Base-by-base conservation (phyloP, 2,888 invertebrate genomes). In the Autographa pulchrina region DNA sequence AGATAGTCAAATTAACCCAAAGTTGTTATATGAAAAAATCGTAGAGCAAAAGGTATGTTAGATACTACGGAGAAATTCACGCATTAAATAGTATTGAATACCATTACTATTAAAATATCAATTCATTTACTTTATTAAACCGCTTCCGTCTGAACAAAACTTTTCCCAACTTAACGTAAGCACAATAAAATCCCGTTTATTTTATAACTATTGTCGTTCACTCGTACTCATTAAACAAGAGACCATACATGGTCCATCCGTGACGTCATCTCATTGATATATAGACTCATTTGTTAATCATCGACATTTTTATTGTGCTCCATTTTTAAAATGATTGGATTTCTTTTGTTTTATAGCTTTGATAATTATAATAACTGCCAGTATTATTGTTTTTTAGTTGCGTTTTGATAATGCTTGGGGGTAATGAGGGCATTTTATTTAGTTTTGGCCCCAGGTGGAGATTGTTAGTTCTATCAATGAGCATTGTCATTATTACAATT, bases 271-370 rank as follows among this genome's bases (percentile, higher is more conserved):
- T 18, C 14, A 8, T 65, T 79, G 84, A 82, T 82, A 83, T 68
- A 73, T 79, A 60, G 70, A 67, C 32, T 78, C 74, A 81, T 78
- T 83, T 78, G 78, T 78, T 82, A 83, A 82, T 83, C 74, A 78
- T 67, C 65, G 69, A 72, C 74, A 65, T 63, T 75, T 80, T 71
- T 80, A 77, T 66, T 56, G 61, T 79, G 16, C 75, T 78, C 72
- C 65, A 62, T 60, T 70, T 71, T 78, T 81, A 60, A n/a, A 71
- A 64, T 74, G 62, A 78, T 81, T 69, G 70, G 82, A 62, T 70
- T 38, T 54, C 59, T 71, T 83, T 77, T 77, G 70, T 78, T 77
- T 71, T 72, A 78, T 68, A 38, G 66, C 58, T 58, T n/a, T 32
- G 48, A 32, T 61, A 25, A 25, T 25, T 25, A 25, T 25, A 25